Conservation (phyloP, 2,113 vertebrate genomes). For the Marmota monax region DNA sequence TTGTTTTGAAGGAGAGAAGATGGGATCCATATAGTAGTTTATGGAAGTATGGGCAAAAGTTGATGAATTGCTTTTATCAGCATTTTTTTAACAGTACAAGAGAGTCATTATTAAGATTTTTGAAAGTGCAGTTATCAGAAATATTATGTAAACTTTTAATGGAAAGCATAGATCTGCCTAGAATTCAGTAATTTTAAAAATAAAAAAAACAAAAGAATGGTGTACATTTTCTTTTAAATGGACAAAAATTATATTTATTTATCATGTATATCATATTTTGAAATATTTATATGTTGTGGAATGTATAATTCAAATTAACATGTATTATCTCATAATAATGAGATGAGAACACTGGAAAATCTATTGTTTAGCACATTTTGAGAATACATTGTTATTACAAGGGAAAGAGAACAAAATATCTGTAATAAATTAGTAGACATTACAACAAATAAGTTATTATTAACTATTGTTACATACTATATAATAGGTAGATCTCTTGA, state of each 20-base stretch:
- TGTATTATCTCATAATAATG: background rate
- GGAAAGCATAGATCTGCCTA: slow-evolving; percentile 75
- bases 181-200: slow-evolving; percentile 62
- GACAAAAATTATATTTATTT: background rate
- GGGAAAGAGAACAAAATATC: too few relatives aligned
- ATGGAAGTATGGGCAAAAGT: slow-evolving; percentile 77
- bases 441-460: background rate
- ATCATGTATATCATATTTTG: background rate
- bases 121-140: slow-evolving; percentile 62
- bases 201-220: slow-evolving; percentile 74
- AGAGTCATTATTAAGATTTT: slow-evolving; percentile 76
- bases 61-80: slow-evolving; percentile 62
- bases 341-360: background rate
- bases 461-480: background rate
- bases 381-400: background rate
- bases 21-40: slow-evolving; percentile 70
- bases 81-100: background rate
- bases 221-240: background rate
- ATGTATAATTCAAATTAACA: background rate
- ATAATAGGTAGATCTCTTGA: background rate
- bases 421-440: too few relatives aligned
- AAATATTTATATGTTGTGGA: background rate
- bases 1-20: slow-evolving; percentile 78
- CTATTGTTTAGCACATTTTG: background rate
- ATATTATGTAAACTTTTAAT: slow-evolving; percentile 67